These are phyloP conservation scores for Sigmodon hispidus DNA, from an alignment of 2,113 vertebrate species.

Conservation along the genomic window DNA sequence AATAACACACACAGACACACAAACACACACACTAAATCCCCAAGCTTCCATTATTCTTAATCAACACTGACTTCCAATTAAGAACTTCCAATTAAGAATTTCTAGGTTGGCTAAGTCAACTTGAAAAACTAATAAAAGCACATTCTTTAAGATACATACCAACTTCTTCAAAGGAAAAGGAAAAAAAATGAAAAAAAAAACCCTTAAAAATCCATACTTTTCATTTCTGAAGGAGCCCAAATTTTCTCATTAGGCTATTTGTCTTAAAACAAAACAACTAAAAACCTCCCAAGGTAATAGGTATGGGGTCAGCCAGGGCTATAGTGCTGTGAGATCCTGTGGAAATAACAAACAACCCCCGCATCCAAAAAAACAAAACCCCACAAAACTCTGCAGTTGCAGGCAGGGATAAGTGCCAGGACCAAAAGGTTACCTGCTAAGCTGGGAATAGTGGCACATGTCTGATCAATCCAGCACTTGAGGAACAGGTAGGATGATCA, in stretches of 20 bases:
- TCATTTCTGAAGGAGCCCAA: neutral
- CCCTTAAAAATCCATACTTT: neutral
- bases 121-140: constrained; percentile 12
- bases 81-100: neutral
- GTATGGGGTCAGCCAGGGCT: neutral
- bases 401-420: constrained; percentile 23
- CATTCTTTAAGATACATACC: constrained; percentile 22
- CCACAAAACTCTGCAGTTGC: neutral
- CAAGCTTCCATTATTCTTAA: neutral
- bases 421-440: neutral
- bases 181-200: neutral
- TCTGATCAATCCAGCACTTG: neutral
- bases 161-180: neutral
- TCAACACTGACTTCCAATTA: constrained; percentile 21
- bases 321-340: neutral
- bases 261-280: neutral
- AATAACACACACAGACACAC: neutral
- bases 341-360: neutral
- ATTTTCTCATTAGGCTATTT: neutral
- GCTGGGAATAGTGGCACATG: neutral
- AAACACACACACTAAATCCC: neutral
- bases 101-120: constrained; percentile 11
- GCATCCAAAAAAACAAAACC: neutral
- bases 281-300: neutral
- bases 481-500: neutral